Conservation (phyloP, 2,797 vertebrate genomes). For the Diplodus puntazzo region DNA sequence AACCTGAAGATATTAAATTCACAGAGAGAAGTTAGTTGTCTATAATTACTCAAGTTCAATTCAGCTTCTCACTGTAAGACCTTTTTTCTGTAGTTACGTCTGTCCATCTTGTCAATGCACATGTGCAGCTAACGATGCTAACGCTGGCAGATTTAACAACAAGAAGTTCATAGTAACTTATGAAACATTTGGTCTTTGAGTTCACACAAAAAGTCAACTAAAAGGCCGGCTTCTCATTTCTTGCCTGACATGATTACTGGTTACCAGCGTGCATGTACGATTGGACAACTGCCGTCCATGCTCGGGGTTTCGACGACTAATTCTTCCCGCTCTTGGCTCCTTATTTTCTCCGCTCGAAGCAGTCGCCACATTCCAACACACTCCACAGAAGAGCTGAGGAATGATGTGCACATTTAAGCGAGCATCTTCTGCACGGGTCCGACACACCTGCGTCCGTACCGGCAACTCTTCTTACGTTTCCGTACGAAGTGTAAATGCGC, state of each 20-base stretch:
- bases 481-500: constrained; percentile 3
- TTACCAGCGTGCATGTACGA: background rate
- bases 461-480: background rate
- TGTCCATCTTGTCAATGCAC: too few relatives aligned
- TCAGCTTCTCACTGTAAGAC: background rate
- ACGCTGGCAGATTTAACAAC: too few relatives aligned
- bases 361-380: background rate
- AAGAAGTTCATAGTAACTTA: too few relatives aligned
- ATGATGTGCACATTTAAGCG: background rate
- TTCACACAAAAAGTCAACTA: too few relatives aligned
- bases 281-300: background rate
- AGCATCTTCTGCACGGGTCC: background rate
- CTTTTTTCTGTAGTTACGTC: too few relatives aligned
- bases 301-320: background rate
- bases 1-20: background rate
- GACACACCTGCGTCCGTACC: constrained; percentile 10
- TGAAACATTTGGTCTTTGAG: too few relatives aligned
- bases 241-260: too few relatives aligned
- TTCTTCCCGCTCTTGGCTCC: background rate
- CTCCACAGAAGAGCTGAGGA: background rate
- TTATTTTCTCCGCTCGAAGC: background rate
- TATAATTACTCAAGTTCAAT: background rate
- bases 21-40: background rate
- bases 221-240: too few relatives aligned
- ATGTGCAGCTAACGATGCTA: too few relatives aligned